phyloP scores from a whole-genome alignment of 2,113 vertebrate genomes.

The Sphaerodactylus townsendi region DNA sequence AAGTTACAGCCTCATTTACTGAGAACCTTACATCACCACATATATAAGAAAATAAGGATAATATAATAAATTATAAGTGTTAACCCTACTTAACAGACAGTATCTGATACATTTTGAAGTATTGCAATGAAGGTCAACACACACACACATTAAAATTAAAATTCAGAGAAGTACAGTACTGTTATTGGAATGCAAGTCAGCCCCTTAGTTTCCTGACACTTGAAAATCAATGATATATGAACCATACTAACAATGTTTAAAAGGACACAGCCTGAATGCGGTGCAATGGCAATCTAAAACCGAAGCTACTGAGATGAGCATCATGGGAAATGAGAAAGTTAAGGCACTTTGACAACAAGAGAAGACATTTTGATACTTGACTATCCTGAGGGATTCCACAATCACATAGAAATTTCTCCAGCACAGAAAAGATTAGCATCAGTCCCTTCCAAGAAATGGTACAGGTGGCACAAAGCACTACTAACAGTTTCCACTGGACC shows the following conservation, averaged over 20 bases:
- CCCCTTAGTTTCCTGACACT: background rate
- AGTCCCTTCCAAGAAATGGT: fast-evolving
- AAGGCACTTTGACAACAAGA: background rate
- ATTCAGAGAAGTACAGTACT: background rate
- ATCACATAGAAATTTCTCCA: background rate
- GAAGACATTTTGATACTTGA: background rate
- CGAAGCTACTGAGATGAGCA: background rate
- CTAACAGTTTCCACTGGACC: background rate
- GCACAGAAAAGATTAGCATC: background rate
- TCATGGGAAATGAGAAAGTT: background rate
- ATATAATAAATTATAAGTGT: background rate
- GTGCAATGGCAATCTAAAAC: constrained; percentile 2
- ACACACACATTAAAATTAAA: background rate
- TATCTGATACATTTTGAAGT: background rate
- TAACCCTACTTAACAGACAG: background rate
- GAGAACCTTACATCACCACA: too few relatives aligned
- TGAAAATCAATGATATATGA: background rate
- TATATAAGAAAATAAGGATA: background rate
- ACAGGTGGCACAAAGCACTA: background rate
- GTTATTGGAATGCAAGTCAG: constrained; percentile 5
- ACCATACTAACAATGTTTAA: constrained; percentile 3
- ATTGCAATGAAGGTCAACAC: background rate
- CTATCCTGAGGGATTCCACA: background rate
- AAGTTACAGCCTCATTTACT: too few relatives aligned
- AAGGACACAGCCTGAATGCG: background rate